These are phyloP conservation scores for Scaeva pyrastri DNA, from an alignment of 2,888 invertebrate species.

Conservation along the genomic window DNA sequence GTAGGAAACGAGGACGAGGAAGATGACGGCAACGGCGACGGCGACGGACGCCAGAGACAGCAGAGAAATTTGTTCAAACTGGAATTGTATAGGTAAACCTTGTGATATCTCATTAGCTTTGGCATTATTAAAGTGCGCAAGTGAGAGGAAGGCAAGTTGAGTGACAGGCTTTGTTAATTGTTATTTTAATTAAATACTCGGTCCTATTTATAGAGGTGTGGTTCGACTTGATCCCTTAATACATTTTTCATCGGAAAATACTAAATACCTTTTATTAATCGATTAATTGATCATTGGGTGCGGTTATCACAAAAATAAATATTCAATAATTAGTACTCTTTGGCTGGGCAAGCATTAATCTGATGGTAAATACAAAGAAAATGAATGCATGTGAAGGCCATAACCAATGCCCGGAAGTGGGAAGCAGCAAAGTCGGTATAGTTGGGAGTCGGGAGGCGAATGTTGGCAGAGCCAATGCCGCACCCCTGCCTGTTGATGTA, in stretches of 20 bases:
- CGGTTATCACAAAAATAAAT: not conserved
- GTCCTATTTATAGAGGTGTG: not conserved
- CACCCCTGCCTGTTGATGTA: not conserved
- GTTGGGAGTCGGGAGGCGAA: too few species aligned
- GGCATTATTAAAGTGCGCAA: not conserved
- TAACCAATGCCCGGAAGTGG: too few species aligned
- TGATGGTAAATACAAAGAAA: not conserved
- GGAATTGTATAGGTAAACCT: slow-evolving; percentile 35
- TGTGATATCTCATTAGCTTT: slow-evolving; percentile 46
- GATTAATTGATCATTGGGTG: not conserved
- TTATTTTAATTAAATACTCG: slow-evolving; percentile 32
- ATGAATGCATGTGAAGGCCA: not conserved
- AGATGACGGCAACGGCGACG: not conserved
- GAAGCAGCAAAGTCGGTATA: too few species aligned
- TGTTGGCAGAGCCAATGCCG: too few species aligned
- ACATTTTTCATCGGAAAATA: not conserved
- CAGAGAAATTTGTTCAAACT: not conserved
- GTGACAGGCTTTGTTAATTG: slow-evolving; percentile 40
- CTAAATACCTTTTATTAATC: not conserved
- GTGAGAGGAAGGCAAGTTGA: not conserved
- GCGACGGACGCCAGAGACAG: not conserved
- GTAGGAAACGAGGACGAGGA: not conserved
- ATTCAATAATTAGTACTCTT: not conserved
- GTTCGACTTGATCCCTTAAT: not conserved
- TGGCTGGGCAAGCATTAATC: too few species aligned